A percentile compares a stretch with the other conserved stretches of the same genome.
Conservation (phyloP, 1,140 invertebrate species). For the Polypedilum pembai region DNA sequence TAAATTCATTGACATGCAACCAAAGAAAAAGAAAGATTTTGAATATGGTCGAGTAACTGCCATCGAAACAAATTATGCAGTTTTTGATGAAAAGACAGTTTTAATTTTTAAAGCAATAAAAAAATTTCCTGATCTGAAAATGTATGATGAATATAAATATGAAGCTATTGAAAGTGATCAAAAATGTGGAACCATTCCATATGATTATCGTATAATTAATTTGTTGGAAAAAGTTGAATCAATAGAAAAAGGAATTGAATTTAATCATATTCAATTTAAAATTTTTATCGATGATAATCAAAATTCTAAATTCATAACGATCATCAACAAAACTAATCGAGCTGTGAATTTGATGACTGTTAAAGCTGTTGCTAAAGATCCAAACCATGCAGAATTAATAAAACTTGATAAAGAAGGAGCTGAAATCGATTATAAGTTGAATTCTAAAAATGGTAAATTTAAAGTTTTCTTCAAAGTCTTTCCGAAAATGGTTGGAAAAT, state of each 20-base stretch:
- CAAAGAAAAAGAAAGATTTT: background rate
- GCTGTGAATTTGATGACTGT: no score
- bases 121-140: background rate
- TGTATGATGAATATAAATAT: background rate
- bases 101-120: background rate
- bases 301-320: background rate
- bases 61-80: background rate
- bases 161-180: background rate
- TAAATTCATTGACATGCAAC: background rate
- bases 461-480: background rate
- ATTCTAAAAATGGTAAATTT: background rate
- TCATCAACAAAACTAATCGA: background rate
- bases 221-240: background rate
- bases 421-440: background rate
- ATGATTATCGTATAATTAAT: background rate
- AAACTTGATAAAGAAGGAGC: background rate
- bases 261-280: background rate
- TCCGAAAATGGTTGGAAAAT: background rate
- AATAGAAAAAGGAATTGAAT: background rate
- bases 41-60: background rate
- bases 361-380: no score
- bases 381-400: no score
- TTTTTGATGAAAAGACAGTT: background rate
- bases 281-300: background rate
- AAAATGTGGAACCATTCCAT: background rate